A percentile compares a stretch with the other conserved stretches of the same genome.
Conservation (phyloP, 2,113 vertebrate genomes). For the Elgaria multicarinata region DNA sequence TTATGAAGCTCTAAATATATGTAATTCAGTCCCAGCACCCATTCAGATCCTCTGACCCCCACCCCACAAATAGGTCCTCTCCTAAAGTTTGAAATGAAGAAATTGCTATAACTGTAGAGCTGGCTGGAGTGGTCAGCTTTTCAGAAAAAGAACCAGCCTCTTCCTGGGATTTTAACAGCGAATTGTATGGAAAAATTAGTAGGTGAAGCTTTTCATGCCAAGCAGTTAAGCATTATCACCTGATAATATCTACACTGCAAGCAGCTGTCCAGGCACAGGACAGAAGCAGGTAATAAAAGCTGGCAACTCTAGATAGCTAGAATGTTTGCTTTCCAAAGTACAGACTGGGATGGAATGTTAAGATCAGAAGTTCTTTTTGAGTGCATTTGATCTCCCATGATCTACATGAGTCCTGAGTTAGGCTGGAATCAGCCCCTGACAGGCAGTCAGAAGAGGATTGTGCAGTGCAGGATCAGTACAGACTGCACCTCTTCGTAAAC, state of each 20-base stretch:
- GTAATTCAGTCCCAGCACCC: neutral
- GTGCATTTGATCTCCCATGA: neutral
- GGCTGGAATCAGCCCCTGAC: neutral
- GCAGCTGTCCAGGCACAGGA: neutral
- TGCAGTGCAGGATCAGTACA: neutral
- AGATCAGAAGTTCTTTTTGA: neutral
- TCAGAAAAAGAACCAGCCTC: neutral
- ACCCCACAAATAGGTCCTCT: conserved; percentile 18
- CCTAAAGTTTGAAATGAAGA: neutral
- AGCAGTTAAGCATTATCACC: neutral
- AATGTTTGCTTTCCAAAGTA: neutral
- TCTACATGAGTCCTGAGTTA: neutral
- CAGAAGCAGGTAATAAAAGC: neutral
- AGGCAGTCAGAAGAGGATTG: too few species aligned
- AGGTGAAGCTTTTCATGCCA: neutral
- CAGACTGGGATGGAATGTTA: neutral
- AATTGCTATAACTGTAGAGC: conserved; percentile 14
- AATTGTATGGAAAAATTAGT: neutral
- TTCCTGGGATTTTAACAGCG: neutral
- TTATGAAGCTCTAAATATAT: neutral
- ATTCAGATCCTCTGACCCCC: neutral
- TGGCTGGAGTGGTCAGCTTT: neutral
- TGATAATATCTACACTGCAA: neutral
- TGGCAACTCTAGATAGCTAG: neutral
- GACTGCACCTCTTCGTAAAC: neutral